A percentile compares a stretch with the other conserved stretches of the same genome.
Evolutionary conservation across 1,140 invertebrate species (phyloP).

Genomic region (Drosophila parvula): DNA sequence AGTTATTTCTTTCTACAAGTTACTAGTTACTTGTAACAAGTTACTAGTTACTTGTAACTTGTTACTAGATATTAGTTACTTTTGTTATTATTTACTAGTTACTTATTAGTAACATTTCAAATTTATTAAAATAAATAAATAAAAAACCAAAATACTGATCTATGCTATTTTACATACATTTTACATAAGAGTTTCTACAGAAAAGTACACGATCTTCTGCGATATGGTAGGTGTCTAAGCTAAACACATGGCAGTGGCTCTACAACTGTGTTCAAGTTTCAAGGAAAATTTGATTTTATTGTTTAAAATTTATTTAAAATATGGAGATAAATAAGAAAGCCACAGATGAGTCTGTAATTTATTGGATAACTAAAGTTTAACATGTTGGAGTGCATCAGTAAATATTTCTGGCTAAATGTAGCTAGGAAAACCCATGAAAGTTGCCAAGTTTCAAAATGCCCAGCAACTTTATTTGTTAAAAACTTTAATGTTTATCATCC

Average conservation of each 20-base stretch:
- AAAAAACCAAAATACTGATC: neutral
- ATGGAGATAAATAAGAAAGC: too few species aligned
- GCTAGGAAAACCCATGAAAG: neutral
- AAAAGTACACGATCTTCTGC: neutral
- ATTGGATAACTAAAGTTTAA: too few species aligned
- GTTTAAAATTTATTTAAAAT: neutral
- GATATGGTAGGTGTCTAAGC: neutral
- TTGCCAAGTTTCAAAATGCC: neutral
- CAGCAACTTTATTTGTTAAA: fast-evolving
- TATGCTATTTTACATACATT: neutral
- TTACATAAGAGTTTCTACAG: neutral
- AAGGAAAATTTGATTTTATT: neutral
- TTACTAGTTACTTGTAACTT: neutral
- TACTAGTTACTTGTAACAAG: neutral
- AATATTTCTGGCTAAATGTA: neutral
- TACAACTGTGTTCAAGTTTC: conserved; percentile 19
- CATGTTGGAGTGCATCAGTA: neutral
- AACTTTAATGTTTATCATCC: neutral
- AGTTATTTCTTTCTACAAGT: too few species aligned
- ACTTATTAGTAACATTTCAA: neutral
- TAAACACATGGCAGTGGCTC: neutral
- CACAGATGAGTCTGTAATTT: too few species aligned
- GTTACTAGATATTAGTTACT: too few species aligned
- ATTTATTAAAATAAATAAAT: neutral
- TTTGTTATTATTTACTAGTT: neutral